Base-by-base conservation (phyloP, 2,113 vertebrate species). In the Cyphomyrus plagiostoma region DNA sequence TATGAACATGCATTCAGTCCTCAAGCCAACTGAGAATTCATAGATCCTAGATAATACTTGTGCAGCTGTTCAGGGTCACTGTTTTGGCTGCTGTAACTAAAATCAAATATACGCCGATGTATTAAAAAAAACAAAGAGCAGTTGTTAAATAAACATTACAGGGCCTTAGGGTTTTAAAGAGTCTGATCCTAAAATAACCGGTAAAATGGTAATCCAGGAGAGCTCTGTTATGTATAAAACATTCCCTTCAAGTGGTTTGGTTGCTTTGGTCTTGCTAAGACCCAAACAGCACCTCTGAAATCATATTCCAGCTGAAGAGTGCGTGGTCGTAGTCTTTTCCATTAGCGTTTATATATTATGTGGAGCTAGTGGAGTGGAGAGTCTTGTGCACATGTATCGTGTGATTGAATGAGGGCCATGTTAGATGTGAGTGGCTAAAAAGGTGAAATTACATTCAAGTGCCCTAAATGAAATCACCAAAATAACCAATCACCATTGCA, bases 51-150 rank as follows among this genome's bases (percentile, higher is more conserved):
- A 88, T 95, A 95, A 94, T 93, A 91, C 93, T 90, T 92, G 91
- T 93, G 93, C 95, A 96, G 94, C 94, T 96, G 95, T 93, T 92
- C 83, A 91, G 92, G 94, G 94, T 96, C 93, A 94, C 86, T 62
- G 91, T 93, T 92, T 94, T 93, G 93, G 92, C 94, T 92, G 91
- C 89, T 93, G 91, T 90, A 92, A 91, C 87, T 50, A 74, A 85
- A 87, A 82, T 56, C 48, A 88, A 87, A 90, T 93, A 93, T 95
- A 92, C 92, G 91, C 91, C 91, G 88, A 46, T 87, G 88, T 92
- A 92, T 91, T 88, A 93, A 91, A 11, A 49, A 74, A 90, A 92
- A 91, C 92, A 91, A 92, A 94, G 58, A 89, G 42, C 86, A 91
- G 91, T 93, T 80, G 90, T 92, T 92, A 91, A 89, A 90, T 92